Conservation (phyloP, 2,888 invertebrate genomes). For the Lordiphosa andalusiaca region DNA sequence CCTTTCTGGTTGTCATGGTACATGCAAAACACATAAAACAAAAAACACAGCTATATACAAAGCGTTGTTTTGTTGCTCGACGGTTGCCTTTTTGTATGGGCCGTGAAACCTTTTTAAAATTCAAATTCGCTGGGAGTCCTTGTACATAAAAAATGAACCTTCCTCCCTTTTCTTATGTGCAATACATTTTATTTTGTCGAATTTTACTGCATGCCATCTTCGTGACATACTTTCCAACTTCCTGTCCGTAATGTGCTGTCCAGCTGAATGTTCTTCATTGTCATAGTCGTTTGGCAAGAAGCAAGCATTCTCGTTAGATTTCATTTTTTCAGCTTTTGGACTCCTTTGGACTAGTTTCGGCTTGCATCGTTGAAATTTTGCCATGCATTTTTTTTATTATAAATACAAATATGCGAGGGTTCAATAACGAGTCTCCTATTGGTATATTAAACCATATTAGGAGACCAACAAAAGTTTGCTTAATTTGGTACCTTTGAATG, state of each 20-base stretch:
- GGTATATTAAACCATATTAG: background rate
- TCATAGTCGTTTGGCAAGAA: conserved; percentile 19
- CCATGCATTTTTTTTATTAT: conserved; percentile 16
- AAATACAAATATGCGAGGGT: conserved; percentile 5
- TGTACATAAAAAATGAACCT: background rate
- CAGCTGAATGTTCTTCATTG: conserved; percentile 24
- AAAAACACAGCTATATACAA: background rate
- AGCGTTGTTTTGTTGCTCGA: conserved; percentile 28
- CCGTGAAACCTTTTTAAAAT: conserved; percentile 11
- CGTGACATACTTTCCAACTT: conserved; percentile 20
- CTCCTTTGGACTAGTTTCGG: conserved; percentile 18
- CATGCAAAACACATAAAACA: background rate
- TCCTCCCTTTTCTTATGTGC: background rate
- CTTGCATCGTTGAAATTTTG: conserved; percentile 1
- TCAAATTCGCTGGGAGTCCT: conserved; percentile 5
- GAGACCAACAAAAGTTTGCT: no score
- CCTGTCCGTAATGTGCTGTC: conserved; percentile 30
- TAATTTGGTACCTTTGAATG: no score
- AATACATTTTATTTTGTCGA: conserved; percentile 10
- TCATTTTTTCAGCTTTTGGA: conserved; percentile 39
- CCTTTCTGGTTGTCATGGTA: conserved; percentile 6
- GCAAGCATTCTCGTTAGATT: conserved; percentile 12
- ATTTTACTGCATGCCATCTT: no score
- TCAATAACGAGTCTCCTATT: background rate
- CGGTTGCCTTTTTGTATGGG: conserved; percentile 1